These are phyloP conservation scores for Podabrus alpinus DNA, from an alignment of 2,888 invertebrate genomes.

Conservation along the genomic window DNA sequence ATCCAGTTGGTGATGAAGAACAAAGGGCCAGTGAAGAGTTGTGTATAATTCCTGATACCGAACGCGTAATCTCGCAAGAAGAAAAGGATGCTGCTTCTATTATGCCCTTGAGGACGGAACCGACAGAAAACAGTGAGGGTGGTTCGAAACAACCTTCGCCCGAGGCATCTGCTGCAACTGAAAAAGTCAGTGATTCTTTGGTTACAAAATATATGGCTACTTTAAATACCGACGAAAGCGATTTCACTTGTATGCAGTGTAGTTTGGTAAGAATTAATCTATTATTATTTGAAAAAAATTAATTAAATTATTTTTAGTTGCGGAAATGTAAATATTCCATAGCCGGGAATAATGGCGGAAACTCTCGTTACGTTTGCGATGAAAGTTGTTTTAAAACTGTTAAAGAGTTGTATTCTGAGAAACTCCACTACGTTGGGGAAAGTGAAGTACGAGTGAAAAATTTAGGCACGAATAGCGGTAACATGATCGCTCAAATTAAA, in stretches of 20 bases:
- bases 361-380: constrained; percentile 60
- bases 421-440: constrained; percentile 49
- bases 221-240: constrained; percentile 47
- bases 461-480: constrained; percentile 31
- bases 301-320: constrained; percentile 40
- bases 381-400: constrained; percentile 61
- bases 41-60: constrained; percentile 71
- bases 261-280: constrained; percentile 43
- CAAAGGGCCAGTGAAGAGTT: constrained; percentile 69
- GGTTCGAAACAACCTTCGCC: neutral
- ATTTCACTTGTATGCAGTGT: constrained; percentile 59
- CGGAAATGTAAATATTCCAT: constrained; percentile 55
- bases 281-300: neutral
- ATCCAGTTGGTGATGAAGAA: constrained; percentile 42
- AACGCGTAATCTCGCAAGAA: constrained; percentile 68
- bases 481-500: constrained; percentile 32
- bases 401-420: constrained; percentile 53
- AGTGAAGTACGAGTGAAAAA: constrained; percentile 50
- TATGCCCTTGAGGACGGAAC: constrained; percentile 39
- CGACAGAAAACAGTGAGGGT: neutral
- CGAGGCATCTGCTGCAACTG: neutral
- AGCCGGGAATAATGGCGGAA: constrained; percentile 55
- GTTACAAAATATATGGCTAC: constrained; percentile 41
- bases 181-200: neutral
- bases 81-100: constrained; percentile 65